These are phyloP conservation scores for Peromyscus polionotus DNA, from an alignment of 2,113 vertebrate genomes.

Conservation along the genomic window DNA sequence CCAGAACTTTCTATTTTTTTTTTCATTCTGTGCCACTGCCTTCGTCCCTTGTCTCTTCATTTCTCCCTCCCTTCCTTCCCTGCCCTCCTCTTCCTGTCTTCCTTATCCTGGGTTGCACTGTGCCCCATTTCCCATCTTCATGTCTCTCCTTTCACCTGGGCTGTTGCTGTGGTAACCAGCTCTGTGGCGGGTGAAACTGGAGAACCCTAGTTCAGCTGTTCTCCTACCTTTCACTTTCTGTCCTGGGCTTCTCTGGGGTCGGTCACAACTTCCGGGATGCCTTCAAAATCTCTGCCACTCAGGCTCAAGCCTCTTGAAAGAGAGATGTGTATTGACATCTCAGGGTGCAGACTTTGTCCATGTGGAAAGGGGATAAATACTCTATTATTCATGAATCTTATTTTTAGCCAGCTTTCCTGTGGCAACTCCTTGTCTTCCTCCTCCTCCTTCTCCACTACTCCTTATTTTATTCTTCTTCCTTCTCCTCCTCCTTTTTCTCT, in stretches of 20 bases:
- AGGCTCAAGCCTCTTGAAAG: not conserved
- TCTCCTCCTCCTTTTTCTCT: not conserved
- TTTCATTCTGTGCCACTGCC: not conserved
- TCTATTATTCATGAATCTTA: not conserved
- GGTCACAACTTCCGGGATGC: not conserved
- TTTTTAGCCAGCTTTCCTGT: not conserved
- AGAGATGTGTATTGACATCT: not conserved
- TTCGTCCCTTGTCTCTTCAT: not conserved
- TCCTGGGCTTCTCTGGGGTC: not conserved
- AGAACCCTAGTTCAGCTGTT: not conserved
- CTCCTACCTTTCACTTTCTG: not conserved
- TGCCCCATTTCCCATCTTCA: not conserved
- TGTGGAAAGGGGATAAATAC: not conserved
- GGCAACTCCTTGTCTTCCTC: no score
- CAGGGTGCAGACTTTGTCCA: not conserved
- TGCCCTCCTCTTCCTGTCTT: not conserved
- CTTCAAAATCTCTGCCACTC: not conserved
- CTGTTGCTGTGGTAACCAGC: not conserved
- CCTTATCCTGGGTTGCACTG: not conserved
- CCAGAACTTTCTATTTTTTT: not conserved
- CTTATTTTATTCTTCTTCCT: no score
- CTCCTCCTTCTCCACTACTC: not conserved
- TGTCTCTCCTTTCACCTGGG: constrained; percentile 37
- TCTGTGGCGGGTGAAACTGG: not conserved
- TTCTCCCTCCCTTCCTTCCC: not conserved